Conservation (phyloP, 2,113 vertebrate genomes). For the Pygoscelis adeliae region DNA sequence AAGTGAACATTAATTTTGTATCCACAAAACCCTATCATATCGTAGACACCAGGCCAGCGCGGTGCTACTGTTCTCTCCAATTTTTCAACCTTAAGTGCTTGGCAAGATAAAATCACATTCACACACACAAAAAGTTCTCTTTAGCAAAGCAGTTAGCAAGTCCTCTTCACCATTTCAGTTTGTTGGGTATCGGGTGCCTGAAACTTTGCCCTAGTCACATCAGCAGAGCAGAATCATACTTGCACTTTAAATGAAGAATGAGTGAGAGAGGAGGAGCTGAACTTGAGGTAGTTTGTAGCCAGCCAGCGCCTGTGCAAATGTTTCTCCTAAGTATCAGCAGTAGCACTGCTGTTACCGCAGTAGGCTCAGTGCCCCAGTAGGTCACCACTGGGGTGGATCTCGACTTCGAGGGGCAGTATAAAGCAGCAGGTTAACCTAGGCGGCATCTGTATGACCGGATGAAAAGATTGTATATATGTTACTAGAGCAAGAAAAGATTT, state of each 20-base stretch:
- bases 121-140: not conserved
- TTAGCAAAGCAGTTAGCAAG: not conserved
- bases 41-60: not conserved
- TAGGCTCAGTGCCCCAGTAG: not conserved
- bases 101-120: not conserved
- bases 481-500: not conserved
- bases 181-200: not conserved
- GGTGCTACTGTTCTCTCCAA: not conserved
- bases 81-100: not conserved
- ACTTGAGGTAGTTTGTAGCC: not conserved
- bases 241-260: not conserved
- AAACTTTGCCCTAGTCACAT: not conserved
- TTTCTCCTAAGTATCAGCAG: not conserved
- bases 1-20: not conserved
- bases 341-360: not conserved
- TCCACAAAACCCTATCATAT: not conserved
- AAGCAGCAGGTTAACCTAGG: not conserved
- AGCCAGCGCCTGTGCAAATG: not conserved
- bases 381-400: not conserved
- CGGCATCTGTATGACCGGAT: not conserved
- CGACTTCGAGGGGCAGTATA: not conserved
- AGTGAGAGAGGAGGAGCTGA: not conserved
- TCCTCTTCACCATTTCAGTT: not conserved
- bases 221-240: not conserved
- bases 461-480: not conserved